Evolutionary conservation across 2,888 invertebrate genomes (phyloP).

Genomic region (Metopia argyrocephala): DNA sequence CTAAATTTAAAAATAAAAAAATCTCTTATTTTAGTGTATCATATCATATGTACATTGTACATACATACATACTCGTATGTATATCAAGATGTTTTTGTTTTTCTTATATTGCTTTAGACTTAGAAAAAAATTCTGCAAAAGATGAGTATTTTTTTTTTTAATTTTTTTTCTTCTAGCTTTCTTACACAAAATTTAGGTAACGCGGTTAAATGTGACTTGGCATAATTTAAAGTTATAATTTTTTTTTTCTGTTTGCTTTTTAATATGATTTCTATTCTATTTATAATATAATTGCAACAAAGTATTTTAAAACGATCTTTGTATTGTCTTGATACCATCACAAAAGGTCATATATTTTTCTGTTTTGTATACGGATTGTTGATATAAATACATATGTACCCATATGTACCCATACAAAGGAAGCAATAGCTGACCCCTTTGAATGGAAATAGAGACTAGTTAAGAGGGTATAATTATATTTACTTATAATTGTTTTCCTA

Average conservation of each 20-base stretch:
- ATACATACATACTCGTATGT: too few relatives aligned
- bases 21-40: neutral
- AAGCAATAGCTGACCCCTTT: neutral
- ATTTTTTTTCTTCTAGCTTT: slow-evolving; percentile 6
- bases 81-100: too few relatives aligned
- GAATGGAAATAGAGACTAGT: too few relatives aligned
- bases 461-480: too few relatives aligned
- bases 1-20: too few relatives aligned
- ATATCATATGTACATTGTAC: too few relatives aligned
- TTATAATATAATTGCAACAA: slow-evolving; percentile 12
- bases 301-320: neutral
- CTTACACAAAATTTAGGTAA: slow-evolving; percentile 60
- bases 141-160: neutral
- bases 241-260: slow-evolving; percentile 21
- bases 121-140: slow-evolving; percentile 27
- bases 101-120: too few relatives aligned
- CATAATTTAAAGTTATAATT: slow-evolving; percentile 53
- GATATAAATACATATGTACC: slow-evolving; percentile 1
- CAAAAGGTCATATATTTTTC: neutral
- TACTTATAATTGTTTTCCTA: too few relatives aligned
- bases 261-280: slow-evolving; percentile 16
- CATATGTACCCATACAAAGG: neutral
- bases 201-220: slow-evolving; percentile 64
- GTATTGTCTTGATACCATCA: neutral
- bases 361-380: neutral